Base-by-base conservation (phyloP, 2,113 vertebrate genomes). In the Alethe diademata region DNA sequence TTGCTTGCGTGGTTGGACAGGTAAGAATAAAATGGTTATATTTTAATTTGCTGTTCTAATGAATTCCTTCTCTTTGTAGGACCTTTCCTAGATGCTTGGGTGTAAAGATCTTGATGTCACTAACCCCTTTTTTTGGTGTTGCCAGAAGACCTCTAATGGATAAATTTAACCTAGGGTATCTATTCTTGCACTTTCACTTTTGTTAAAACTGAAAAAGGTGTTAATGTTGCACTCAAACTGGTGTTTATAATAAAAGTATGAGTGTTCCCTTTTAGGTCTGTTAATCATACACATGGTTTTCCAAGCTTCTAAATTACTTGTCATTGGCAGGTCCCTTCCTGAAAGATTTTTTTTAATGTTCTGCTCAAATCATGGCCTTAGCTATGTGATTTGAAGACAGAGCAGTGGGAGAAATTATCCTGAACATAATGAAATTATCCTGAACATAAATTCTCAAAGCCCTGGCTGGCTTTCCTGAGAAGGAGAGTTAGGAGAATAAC, bases 1-100 rank as follows among this genome's bases (percentile, higher is more conserved):
- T 98, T 99, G 82, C 97, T 99, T 83, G 99, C 99, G 0, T 99
- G 99, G 99, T 97, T 99, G 50, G 99, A 99, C 97, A 98, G 99
- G 99, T 99, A 97, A 92, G 94, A 87, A 43, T 65, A 47, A 76
- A 78, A 66, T 61, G 1, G n/a, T 71, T 31, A 3, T 42, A 14
- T 88, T 69, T 60, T 48, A 40, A 45, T 64, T 57, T 93, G 33
- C 28, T 70, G 8, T 35, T 76, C 6, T 40, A 65, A 33, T 12
- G 22, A 62, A 16, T 79, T 69, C 1, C 19, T 69, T 62, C 9
- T 76, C 48, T 13, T 78, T 64, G 35, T 47, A 73, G 31, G 28
- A 14, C 14, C 66, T 6, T 56, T 75, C 45, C 18, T 87, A 33
- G 57, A 26, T 87, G 31, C 22, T 35, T 51, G 42, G 2, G 20